Base-by-base conservation (phyloP, 1,140 invertebrate genomes). In the Ceratitis capitata region DNA sequence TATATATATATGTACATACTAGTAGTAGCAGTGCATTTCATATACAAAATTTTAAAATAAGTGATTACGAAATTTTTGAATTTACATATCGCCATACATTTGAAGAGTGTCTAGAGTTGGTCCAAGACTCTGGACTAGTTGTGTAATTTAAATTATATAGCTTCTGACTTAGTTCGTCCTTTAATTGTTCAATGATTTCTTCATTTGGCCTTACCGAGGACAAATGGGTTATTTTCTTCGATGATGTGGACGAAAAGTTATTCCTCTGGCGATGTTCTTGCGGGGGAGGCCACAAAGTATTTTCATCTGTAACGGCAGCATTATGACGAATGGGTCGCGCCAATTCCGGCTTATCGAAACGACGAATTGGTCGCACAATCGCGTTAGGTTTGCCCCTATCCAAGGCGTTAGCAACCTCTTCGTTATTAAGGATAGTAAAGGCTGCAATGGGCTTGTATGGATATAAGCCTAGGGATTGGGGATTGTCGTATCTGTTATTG, bases 301-400 rank as follows among this genome's bases (percentile, higher is more conserved):
- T 10, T 78, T 26, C 39, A 45, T 10, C 45, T 45, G 39, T 19
- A 42, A 26, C n/a, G n/a, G n/a, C n/a, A n/a, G n/a, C 19, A 78
- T 78, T 23, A 5, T 78, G 19, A 35, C 39, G 19, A 45, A 1
- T n/a, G 19, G 35, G 12, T 39, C 19, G 35, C 56, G 83, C 83
- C 69, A 84, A 45, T n/a, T 53, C 47, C 42, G 45, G 45, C 39
- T 87, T 51, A 23, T 88, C 88, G 16, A 90, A 86, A 26, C 93
- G 89, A 49, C 92, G 89, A 32, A 92, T 92, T 32, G 93, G 93
- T 86, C 92, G 92, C 58, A 93, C 93, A 23, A 93, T 92, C 85
- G 92, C 92, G 86, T 93, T 93, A 12, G 93, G 93, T 87, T 92
- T 93, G 39, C 87, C 23, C 19, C 51, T 84, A 32, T 47, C 42